Conservation (phyloP, 2,113 vertebrate species). For the Ictalurus furcatus region DNA sequence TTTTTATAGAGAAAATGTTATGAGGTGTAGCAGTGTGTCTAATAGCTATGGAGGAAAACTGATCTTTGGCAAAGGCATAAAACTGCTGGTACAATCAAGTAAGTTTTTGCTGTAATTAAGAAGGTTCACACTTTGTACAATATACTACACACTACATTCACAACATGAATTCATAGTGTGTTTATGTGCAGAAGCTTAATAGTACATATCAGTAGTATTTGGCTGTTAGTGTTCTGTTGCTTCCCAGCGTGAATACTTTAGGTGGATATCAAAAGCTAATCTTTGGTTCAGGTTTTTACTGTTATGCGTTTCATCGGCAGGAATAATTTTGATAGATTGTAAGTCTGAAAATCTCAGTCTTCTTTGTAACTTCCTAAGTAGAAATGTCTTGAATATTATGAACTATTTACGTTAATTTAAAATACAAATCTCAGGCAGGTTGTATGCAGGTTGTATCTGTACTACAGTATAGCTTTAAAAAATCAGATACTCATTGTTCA, state of each 20-base stretch:
- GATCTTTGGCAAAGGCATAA: conserved; percentile 41
- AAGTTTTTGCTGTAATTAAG: conserved; percentile 28
- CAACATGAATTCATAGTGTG: background rate
- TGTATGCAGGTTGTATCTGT: background rate
- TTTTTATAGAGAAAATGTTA: background rate
- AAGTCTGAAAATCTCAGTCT: background rate
- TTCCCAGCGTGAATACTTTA: background rate
- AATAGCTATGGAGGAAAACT: conserved; percentile 4
- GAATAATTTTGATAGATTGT: background rate
- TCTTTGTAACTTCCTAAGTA: background rate
- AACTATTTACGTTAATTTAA: background rate
- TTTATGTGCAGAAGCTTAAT: background rate
- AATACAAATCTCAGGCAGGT: background rate
- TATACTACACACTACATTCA: background rate
- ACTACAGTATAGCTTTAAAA: background rate
- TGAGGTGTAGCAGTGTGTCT: conserved; percentile 32
- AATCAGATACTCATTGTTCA: background rate
- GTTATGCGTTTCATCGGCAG: background rate
- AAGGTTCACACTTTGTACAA: too few species aligned
- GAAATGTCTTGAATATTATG: background rate
- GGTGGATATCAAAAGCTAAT: background rate
- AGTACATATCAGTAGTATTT: background rate
- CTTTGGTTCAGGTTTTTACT: background rate
- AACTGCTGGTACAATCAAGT: conserved; percentile 41
- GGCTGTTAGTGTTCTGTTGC: background rate